phyloP scores from a whole-genome alignment of 2,888 invertebrate genomes.

The Drosophila macrospina region DNA sequence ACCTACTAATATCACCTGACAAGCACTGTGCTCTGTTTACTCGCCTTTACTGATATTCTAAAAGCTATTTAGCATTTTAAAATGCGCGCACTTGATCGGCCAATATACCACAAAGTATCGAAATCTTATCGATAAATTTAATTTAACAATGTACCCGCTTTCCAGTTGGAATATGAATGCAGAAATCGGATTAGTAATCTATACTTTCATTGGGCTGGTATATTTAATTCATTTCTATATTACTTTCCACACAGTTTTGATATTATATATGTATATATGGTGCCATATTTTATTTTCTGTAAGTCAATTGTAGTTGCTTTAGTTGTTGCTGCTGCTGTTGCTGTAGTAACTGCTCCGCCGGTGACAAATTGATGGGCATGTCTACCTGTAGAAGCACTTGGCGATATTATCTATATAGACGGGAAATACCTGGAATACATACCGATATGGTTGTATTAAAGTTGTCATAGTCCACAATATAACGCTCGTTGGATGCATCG shows the following conservation, averaged over 20 bases:
- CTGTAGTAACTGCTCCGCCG: slow-evolving; percentile 45
- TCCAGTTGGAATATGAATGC: neutral
- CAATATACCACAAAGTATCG: neutral
- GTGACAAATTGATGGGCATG: slow-evolving; percentile 23
- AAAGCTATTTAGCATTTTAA: slow-evolving; percentile 26
- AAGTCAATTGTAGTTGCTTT: slow-evolving; percentile 19
- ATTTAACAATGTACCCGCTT: neutral
- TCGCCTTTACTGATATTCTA: slow-evolving; percentile 17
- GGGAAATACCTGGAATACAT: slow-evolving; percentile 14
- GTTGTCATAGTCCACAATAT: slow-evolving; percentile 85
- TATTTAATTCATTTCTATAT: neutral
- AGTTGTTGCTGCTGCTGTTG: slow-evolving; percentile 25
- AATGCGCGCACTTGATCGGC: slow-evolving; percentile 23
- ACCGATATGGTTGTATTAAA: slow-evolving; percentile 84
- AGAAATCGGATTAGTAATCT: slow-evolving; percentile 1
- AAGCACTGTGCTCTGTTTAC: slow-evolving; percentile 23
- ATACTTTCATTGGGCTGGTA: neutral
- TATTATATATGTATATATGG: neutral
- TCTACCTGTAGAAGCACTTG: slow-evolving; percentile 10
- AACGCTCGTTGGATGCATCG: slow-evolving; percentile 87
- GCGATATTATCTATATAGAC: neutral
- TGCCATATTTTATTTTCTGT: slow-evolving; percentile 5
- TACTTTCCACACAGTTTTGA: neutral
- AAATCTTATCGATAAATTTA: slow-evolving; percentile 13
- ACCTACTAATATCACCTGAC: slow-evolving; percentile 31